Percentiles rank a stretch among this genome's conserved stretches.
These are phyloP conservation scores for Harpagifer antarcticus DNA, from an alignment of 2,797 vertebrate species.

Conservation along the genomic window DNA sequence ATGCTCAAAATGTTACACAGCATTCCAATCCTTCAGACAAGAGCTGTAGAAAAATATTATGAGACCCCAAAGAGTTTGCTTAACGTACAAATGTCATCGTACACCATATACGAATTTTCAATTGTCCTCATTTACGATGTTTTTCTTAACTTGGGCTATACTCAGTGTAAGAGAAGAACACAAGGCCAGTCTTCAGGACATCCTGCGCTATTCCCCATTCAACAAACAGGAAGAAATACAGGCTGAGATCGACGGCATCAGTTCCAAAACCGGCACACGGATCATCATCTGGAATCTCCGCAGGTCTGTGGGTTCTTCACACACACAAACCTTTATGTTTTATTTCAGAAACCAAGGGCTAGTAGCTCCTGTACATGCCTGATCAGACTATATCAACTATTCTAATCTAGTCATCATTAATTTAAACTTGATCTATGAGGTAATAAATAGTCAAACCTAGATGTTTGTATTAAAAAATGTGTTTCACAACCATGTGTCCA, in stretches of 20 bases:
- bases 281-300: constrained; percentile 97
- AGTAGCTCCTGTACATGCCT: not conserved
- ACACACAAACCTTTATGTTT: not conserved
- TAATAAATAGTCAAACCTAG: not conserved
- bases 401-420: not conserved
- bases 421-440: not conserved
- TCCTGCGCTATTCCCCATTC: constrained; percentile 89
- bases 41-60: no score
- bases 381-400: no score
- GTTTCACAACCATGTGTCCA: not conserved
- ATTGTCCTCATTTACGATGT: not conserved
- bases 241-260: constrained; percentile 87
- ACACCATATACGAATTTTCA: not conserved
- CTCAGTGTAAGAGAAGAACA: constrained; percentile 73
- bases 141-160: constrained; percentile 71
- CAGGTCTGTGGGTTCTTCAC: constrained; percentile 77
- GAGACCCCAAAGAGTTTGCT: not conserved
- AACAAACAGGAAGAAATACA: constrained; percentile 84
- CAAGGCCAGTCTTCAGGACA: constrained; percentile 88
- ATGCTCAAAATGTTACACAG: no score
- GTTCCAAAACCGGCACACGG: constrained; percentile 87
- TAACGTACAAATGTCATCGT: not conserved
- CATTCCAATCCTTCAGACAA: no score
- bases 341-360: not conserved
- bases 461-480: not conserved